These are phyloP conservation scores for Greenwoodochromis staneri DNA, from an alignment of 2,113 vertebrate species.

Conservation along the genomic window DNA sequence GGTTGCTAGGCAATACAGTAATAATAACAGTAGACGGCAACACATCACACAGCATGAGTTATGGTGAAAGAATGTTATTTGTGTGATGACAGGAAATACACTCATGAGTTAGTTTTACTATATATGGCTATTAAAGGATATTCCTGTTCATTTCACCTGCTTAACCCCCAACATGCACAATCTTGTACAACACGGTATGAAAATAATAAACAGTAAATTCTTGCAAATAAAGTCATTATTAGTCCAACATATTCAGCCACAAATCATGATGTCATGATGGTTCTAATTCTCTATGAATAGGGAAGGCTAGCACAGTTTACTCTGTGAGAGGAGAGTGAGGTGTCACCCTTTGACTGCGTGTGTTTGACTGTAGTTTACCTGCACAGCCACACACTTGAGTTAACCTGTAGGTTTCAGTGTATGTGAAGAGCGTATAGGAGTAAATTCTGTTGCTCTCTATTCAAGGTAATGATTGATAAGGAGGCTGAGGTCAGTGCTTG, in stretches of 20 bases:
- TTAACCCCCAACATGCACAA: background rate
- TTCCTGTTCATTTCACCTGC: background rate
- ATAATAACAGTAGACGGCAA: constrained; percentile 14
- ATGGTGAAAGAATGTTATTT: background rate
- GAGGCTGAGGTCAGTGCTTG: background rate
- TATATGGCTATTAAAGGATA: background rate
- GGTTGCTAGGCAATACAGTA: constrained; percentile 40
- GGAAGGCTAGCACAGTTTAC: background rate
- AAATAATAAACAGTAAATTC: background rate
- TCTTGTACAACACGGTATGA: background rate
- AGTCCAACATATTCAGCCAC: background rate
- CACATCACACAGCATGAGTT: background rate
- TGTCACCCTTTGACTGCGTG: background rate
- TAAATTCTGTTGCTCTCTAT: background rate
- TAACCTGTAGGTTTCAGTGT: background rate
- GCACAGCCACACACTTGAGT: background rate
- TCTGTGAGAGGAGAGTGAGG: background rate
- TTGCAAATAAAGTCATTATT: background rate
- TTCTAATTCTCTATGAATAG: background rate
- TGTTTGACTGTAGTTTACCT: background rate
- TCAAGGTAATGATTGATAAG: background rate
- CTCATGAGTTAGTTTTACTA: background rate
- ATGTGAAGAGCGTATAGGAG: background rate
- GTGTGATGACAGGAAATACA: background rate
- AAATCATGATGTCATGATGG: background rate